Evolutionary conservation across 35 echinoderm and acorn worm genomes (phyloP).

Genomic region (Nesometra sesokonis): DNA sequence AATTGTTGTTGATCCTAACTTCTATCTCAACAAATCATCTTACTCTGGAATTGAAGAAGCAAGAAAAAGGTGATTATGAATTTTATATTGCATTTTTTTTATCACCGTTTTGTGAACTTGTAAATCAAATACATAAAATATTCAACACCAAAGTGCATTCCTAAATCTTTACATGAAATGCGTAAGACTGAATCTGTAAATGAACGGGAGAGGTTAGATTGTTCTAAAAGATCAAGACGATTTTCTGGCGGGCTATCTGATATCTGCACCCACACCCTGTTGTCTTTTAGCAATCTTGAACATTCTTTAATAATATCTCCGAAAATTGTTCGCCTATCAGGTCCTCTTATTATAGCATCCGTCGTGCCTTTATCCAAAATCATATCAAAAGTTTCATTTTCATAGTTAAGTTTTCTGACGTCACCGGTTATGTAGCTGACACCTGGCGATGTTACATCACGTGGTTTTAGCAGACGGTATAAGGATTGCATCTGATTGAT

Average conservation of each 20-base stretch:
- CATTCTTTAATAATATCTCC: not conserved
- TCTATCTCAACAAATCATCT: too few relatives aligned
- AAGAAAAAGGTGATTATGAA: too few relatives aligned
- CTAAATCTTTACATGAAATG: not conserved
- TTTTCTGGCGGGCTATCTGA: not conserved
- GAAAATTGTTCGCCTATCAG: not conserved
- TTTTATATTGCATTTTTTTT: too few relatives aligned
- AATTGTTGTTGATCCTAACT: too few relatives aligned
- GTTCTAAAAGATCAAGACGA: not conserved
- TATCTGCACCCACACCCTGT: not conserved
- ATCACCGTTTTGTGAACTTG: not conserved
- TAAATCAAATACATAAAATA: not conserved
- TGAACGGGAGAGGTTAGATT: not conserved
- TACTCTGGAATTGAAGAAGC: too few relatives aligned
- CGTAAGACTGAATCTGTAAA: not conserved
- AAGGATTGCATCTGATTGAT: not conserved
- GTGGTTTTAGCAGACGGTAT: not conserved
- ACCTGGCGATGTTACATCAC: not conserved
- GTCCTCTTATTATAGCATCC: not conserved
- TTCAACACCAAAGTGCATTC: not conserved
- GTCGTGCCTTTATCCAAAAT: not conserved
- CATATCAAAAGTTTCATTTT: not conserved
- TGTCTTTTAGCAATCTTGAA: not conserved
- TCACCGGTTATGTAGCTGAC: not conserved
- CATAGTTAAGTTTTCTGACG: not conserved